These are phyloP conservation scores for Papilio machaon DNA, from an alignment of 1,140 invertebrate species.

Conservation along the genomic window DNA sequence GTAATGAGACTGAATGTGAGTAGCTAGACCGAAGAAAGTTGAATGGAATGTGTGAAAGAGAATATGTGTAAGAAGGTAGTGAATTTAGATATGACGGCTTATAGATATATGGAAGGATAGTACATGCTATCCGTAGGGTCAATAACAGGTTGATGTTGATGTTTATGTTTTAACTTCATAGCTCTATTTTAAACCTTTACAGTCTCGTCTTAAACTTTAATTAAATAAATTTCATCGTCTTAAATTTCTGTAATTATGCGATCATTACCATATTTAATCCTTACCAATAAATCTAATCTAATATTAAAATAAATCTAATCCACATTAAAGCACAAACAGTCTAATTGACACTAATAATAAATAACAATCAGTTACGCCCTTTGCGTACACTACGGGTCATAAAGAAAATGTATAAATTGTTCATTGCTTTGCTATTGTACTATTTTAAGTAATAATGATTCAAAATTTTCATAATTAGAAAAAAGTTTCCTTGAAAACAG, in stretches of 20 bases:
- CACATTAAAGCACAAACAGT: neutral
- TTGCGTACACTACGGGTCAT: neutral
- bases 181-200: neutral
- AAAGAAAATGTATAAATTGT: constrained; percentile 25
- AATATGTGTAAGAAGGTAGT: too few species aligned
- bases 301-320: neutral
- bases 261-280: constrained; percentile 2
- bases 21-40: too few species aligned
- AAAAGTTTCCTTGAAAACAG: constrained; percentile 38
- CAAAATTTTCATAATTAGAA: neutral
- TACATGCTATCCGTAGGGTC: too few species aligned
- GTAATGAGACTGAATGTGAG: too few species aligned
- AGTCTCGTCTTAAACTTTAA: constrained; percentile 15
- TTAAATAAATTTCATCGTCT: constrained; percentile 24
- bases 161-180: too few species aligned
- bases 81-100: too few species aligned
- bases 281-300: neutral
- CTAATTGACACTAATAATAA: constrained; percentile 18
- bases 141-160: too few species aligned
- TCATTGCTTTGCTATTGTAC: neutral
- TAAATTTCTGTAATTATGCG: neutral
- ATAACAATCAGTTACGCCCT: neutral
- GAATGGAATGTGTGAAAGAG: too few species aligned
- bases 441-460: neutral
- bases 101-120: too few species aligned